Conservation (phyloP, 2,113 vertebrate genomes). For the Ptychochromis oligacanthus region DNA sequence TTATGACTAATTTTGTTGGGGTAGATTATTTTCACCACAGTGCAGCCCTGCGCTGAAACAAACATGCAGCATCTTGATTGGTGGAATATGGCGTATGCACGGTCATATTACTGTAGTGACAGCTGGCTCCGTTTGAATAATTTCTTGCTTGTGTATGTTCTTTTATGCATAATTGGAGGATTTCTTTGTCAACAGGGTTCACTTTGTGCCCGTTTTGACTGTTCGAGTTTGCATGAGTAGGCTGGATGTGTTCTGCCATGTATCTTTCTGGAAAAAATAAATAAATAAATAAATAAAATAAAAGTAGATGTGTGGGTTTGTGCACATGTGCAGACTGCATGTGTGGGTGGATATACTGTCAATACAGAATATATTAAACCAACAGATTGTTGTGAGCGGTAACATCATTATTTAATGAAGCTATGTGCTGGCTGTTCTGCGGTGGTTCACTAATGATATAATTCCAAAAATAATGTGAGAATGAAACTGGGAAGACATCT, state of each 20-base stretch:
- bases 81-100: constrained; percentile 56
- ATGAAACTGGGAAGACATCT: constrained; percentile 26
- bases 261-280: not conserved
- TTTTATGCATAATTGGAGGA: constrained; percentile 65
- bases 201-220: constrained; percentile 1
- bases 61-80: constrained; percentile 55
- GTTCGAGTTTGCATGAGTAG: not conserved
- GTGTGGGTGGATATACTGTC: constrained; percentile 29
- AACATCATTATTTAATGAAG: constrained; percentile 49
- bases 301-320: not conserved
- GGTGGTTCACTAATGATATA: constrained; percentile 39
- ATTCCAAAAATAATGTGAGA: constrained; percentile 33
- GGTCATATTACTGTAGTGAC: constrained; percentile 60
- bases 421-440: constrained; percentile 31
- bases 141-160: constrained; percentile 53
- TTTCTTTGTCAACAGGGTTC: constrained; percentile 57
- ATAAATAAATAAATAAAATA: not conserved
- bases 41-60: constrained; percentile 9
- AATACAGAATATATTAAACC: constrained; percentile 32
- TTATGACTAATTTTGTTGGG: constrained; percentile 14
- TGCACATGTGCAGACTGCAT: not conserved
- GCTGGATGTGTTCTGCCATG: not conserved
- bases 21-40: constrained; percentile 28
- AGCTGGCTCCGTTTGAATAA: constrained; percentile 68
- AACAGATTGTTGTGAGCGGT: constrained; percentile 35